Evolutionary conservation across 2,113 vertebrate genomes (phyloP).

Genomic region (Probosciger aterrimus): DNA sequence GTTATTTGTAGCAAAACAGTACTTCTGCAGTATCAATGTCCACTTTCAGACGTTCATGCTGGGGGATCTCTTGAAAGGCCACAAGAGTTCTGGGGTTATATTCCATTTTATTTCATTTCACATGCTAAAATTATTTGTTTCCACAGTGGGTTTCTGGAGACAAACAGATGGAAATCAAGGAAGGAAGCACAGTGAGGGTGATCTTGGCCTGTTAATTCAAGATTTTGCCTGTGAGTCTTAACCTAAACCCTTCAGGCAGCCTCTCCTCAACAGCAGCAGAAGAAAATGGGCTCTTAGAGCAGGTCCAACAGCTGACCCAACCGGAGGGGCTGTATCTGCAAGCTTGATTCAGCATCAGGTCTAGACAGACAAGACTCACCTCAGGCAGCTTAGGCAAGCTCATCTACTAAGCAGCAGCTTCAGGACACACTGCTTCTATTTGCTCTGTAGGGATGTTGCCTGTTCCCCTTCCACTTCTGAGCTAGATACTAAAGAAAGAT

Average conservation of each 20-base stretch:
- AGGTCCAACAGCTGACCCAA: background rate
- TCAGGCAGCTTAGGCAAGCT: background rate
- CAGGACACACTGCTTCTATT: background rate
- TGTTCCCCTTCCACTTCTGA: background rate
- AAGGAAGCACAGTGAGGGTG: background rate
- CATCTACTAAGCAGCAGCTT: background rate
- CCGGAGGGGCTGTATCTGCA: background rate
- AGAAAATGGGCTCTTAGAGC: background rate
- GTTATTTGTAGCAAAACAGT: background rate
- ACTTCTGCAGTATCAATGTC: background rate
- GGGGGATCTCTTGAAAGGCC: background rate
- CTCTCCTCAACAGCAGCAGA: background rate
- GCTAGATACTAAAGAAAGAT: background rate
- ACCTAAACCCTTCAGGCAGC: background rate
- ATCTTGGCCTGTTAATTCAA: background rate
- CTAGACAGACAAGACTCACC: background rate
- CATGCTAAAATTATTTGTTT: background rate
- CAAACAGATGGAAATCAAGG: background rate
- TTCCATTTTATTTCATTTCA: background rate
- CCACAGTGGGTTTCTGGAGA: background rate
- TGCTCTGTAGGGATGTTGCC: background rate
- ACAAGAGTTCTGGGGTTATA: background rate
- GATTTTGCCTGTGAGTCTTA: fast-evolving
- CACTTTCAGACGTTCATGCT: background rate
- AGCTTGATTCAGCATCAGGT: background rate